Evolutionary conservation across 1,140 invertebrate genomes (phyloP).

Genomic region (Oscheius sp.): DNA sequence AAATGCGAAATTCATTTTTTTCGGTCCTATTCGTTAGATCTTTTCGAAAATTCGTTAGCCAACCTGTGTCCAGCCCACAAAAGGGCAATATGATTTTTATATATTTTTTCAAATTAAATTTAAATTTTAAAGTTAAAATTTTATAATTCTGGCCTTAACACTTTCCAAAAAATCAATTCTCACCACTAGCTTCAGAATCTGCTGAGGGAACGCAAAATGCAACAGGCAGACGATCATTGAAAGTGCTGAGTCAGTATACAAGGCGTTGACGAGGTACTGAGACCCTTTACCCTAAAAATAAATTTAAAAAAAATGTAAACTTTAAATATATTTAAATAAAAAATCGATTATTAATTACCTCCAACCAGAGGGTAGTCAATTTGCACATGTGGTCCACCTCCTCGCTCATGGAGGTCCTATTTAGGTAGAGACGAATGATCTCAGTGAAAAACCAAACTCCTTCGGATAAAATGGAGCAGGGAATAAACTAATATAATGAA

Average conservation of each 20-base stretch:
- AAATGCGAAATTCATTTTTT: no score
- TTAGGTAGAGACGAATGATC: constrained; percentile 19
- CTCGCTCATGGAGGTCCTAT: constrained; percentile 10
- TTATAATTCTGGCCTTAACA: background rate
- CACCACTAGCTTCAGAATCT: constrained; percentile 44
- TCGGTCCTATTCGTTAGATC: no score
- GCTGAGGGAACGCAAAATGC: constrained; percentile 42
- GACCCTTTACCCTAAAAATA: constrained; percentile 22
- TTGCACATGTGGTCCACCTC: constrained; percentile 35
- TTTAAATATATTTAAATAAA: no score
- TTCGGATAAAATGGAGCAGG: constrained; percentile 28
- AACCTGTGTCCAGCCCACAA: no score
- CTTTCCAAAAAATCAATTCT: no score
- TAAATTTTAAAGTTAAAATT: no score
- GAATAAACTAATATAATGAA: constrained; percentile 20
- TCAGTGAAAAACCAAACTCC: constrained; percentile 27
- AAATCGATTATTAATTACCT: constrained; percentile 20
- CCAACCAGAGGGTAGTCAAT: constrained; percentile 33
- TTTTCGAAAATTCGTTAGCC: no score
- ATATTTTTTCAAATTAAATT: no score
- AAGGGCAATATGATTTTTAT: no score
- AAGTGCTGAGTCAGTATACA: constrained; percentile 35
- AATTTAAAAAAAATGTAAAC: background rate
- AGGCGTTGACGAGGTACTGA: constrained; percentile 35
- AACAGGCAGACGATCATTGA: constrained; percentile 28